Base-by-base conservation (phyloP, 2,797 vertebrate species). In the Esox masquinongy region DNA sequence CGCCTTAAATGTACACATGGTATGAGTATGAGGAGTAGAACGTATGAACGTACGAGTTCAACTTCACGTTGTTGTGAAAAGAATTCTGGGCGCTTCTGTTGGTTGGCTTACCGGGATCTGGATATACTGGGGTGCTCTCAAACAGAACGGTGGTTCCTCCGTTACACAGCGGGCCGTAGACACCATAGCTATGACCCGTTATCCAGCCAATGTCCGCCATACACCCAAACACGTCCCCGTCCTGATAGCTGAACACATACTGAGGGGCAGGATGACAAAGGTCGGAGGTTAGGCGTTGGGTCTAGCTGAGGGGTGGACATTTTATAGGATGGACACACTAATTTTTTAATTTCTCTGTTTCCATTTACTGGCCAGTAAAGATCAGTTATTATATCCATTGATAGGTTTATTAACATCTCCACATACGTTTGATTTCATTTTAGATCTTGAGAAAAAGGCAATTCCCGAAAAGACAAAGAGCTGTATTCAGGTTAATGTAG, bases 121-220 rank as follows among this genome's bases (percentile, higher is more conserved):
- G 98, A 85, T 98, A 99, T 73, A 95, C 72, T 0, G 98, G 98
- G 31, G 97, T 99, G 88, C 98, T 99, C 85, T 99, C 97, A 88
- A 99, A 99, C 73, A 99, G 92, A 53, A 99, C 95, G 0, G 94
- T 96, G 59, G 97, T 99, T 26, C 92, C 96, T 75, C 97, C 98
- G 0, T 99, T 99, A 88, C 95, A 96, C 74, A 99, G 94, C 0
- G 98, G 97, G 70, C 98, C 97, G 0, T 99, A 99, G 1, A 99
- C 96, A 56, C 94, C 93, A 49, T 99, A 99, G 86, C 95, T 99
- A 83, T 99, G 98, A 77, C 98, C 98, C 0, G 98, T 99, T 80
- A 99, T 96, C 98, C 98, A 99, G 74, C 98, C 97, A 12, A 98
- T 96, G 84, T 99, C 98, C 0, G 97, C 98, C 86, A 99, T 93